Base-by-base conservation (phyloP, 2,888 invertebrate species). In the Xestia ashworthii region DNA sequence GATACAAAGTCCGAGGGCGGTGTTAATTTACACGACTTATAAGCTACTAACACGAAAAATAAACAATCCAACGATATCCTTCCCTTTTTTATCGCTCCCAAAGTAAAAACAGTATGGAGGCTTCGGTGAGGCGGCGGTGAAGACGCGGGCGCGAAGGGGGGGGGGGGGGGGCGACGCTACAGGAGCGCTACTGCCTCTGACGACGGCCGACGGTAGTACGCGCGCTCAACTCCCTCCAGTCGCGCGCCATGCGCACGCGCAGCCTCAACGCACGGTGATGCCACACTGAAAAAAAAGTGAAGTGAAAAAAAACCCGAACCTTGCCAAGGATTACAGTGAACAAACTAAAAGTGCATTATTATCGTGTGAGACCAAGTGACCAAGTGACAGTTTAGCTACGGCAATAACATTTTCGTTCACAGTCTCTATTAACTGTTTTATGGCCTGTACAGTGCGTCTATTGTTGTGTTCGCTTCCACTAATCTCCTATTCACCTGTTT, bases 131-230 rank as follows among this genome's bases (percentile, higher is more conserved):
- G 85, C 87, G 78, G 78, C 60, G 77, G 84, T 62, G 81, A 82
- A 81, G 77, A 88, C 76, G 91, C 88, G 89, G 91, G 60, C 25
- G 87, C 86, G 83, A 85, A 81, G 85, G 86, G 87, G 86, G 87
- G 90, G 85, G 81, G 85, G 86, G 87, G 86, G 87, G 90, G 92
- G 93, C 91, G 91, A 89, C 87, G 91, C 91, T 89, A 93, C 96
- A 91, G 95, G 94, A 95, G 96, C 96, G 96, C 96, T 96, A 96
- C 96, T 95, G 96, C 96, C 96, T 96, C 94, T 91, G 93, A 90
- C 92, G 91, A 91, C 92, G 89, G 95, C 89, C 92, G 91, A 91
- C 93, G 91, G 96, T 96, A 96, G 96, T 96, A 95, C 95, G 95
- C 94, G 96, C 94, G 94, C 93, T 93, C 93, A 88, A 93, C 95